phyloP scores from a whole-genome alignment of 2,888 invertebrate genomes.

The Metopia argyrocephala region DNA sequence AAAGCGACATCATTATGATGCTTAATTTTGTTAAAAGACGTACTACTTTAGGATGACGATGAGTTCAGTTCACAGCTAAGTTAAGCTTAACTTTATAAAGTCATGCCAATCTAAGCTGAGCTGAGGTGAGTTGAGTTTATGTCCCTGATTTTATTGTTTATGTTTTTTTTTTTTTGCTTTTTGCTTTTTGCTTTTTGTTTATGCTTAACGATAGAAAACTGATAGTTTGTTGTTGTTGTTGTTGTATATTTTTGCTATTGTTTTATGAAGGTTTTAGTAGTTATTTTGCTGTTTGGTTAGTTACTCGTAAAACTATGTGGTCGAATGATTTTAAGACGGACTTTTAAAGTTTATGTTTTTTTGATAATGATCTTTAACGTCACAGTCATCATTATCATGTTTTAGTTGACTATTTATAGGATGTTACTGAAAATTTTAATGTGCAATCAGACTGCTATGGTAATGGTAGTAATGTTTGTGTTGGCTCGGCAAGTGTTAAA shows the following conservation, averaged over 20 bases:
- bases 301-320: constrained; percentile 49
- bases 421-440: background rate
- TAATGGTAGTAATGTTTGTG: background rate
- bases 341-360: background rate
- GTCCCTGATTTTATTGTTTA: constrained; percentile 25
- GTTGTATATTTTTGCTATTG: background rate
- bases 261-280: background rate
- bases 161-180: background rate
- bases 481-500: constrained; percentile 36
- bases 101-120: background rate
- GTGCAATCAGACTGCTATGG: constrained; percentile 12
- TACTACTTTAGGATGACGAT: background rate
- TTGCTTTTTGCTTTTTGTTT: background rate
- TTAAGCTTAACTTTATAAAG: too few species aligned
- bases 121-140: background rate
- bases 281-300: constrained; percentile 48
- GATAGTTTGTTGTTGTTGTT: background rate
- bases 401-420: background rate
- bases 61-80: background rate
- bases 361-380: background rate
- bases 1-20: constrained; percentile 38
- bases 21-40: background rate
- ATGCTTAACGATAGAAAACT: too few species aligned
- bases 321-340: constrained; percentile 49
- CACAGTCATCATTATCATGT: background rate